These are phyloP conservation scores for human (Homo sapiens) DNA, from an alignment of 2,113 vertebrate genomes.

Conservation along the genomic window DNA sequence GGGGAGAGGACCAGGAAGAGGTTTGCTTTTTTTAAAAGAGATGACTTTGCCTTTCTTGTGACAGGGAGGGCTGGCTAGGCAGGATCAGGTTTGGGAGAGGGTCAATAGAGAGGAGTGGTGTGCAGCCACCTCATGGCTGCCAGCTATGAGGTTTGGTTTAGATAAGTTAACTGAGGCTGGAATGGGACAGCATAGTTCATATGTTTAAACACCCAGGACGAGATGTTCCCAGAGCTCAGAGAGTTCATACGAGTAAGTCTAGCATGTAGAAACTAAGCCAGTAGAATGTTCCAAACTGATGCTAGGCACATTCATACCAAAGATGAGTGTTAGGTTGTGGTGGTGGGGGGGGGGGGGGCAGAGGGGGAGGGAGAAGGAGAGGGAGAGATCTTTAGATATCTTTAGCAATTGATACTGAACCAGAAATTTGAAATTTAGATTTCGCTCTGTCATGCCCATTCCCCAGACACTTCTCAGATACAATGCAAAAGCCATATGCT, in stretches of 20 bases:
- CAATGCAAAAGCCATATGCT: background rate
- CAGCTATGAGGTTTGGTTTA: background rate
- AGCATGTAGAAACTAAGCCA: background rate
- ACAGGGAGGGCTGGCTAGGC: background rate
- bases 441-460: background rate
- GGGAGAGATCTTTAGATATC: background rate
- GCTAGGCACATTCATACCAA: background rate
- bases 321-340: background rate
- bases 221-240: background rate
- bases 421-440: background rate
- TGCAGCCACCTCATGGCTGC: background rate
- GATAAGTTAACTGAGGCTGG: background rate
- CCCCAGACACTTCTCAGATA: background rate
- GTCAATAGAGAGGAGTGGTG: background rate
- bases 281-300: background rate
- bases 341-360: fast-evolving
- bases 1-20: background rate
- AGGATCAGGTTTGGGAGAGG: background rate
- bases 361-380: background rate
- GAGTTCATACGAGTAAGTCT: background rate
- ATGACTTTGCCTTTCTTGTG: background rate
- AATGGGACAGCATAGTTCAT: background rate
- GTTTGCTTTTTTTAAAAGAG: background rate
- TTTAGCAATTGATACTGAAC: background rate
- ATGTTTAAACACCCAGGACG: background rate